Conservation (phyloP, 2,113 vertebrate species). For the Paedocypris sp. region DNA sequence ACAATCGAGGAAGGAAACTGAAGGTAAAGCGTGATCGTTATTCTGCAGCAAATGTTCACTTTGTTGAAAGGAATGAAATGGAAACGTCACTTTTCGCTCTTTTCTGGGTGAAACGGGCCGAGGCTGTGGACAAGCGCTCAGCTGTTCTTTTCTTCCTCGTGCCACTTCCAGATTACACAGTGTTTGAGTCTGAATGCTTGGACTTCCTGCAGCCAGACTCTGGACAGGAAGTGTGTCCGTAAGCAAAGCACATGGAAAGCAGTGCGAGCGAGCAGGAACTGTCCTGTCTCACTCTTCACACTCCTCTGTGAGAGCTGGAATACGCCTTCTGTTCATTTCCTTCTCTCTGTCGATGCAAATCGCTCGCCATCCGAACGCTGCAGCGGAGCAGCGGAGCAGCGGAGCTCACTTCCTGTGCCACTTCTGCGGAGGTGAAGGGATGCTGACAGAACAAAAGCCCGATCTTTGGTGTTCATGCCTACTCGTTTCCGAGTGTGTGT, state of each 20-base stretch:
- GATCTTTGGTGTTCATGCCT: background rate
- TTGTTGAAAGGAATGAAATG: no score
- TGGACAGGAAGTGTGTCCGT: slow-evolving; percentile 25
- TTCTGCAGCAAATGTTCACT: no score
- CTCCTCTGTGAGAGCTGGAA: background rate
- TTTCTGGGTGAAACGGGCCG: no score
- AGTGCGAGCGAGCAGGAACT: slow-evolving; percentile 13
- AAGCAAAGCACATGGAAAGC: slow-evolving; percentile 46
- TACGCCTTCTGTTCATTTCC: slow-evolving; percentile 34
- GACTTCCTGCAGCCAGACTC: slow-evolving; percentile 21
- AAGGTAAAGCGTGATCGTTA: no score
- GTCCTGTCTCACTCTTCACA: slow-evolving; percentile 2
- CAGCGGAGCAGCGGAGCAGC: slow-evolving; percentile 13
- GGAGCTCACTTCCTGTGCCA: slow-evolving; percentile 33
- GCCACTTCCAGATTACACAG: slow-evolving; percentile 32
- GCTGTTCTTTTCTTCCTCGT: background rate
- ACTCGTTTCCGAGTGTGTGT: background rate
- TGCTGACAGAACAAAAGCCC: background rate
- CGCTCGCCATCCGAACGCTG: slow-evolving; percentile 8
- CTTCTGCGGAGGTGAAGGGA: background rate
- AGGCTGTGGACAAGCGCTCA: background rate
- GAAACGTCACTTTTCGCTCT: no score
- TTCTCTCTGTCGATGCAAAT: slow-evolving; percentile 42
- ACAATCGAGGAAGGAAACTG: no score
- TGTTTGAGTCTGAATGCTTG: slow-evolving; percentile 27